Evolutionary conservation across 2,888 invertebrate genomes (phyloP), one percentile per base, ranked within the genome.

Genomic region (Anoplius nigerrimus): DNA sequence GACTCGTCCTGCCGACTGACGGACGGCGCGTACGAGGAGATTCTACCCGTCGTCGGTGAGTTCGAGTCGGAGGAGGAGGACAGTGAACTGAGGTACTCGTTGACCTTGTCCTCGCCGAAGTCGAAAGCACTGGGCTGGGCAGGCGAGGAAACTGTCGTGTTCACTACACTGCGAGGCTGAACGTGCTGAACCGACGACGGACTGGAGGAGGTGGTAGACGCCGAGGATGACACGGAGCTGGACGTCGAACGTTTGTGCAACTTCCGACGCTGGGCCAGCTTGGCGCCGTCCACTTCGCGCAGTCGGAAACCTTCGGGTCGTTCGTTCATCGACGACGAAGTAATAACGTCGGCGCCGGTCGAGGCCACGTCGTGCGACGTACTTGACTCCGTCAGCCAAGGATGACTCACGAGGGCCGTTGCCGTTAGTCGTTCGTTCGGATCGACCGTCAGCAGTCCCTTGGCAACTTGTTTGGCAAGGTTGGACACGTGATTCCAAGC

Each of bases 371-470:
- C 71, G 13, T 27, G 15, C 42, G 62, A 51, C 3, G 65, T 55
- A 24, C 48, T 72, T 2, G 67, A 83, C 15, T 89, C 90, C 45
- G 88, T 85, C 53, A 95, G 88, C 95, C 95, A 95, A 24, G 91
- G 89, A 84, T 94, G 93, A n/a, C 89, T 89, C 13, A 92, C 88
- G 63, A 97, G 90, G 68, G 94, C 93, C 21, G 88, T 85, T 88
- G 95, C 93, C 3, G 93, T 92, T 72, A 95, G 89, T 58, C 97
- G 91, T 66, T 92, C 90, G 52, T 90, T 90, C 0, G 96, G 95
- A 82, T 97, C 95, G 5, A 96, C 94, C 0, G 94, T 94, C 58
- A 98, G 89, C 64, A 98, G 90, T 0, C 95, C 94, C 76, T 91
- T 89, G 11, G 95, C 93, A 0, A 97, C 91, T 20, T 92, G 90